Evolutionary conservation across 1,140 invertebrate species (phyloP).

Genomic region (Nymphalis io): DNA sequence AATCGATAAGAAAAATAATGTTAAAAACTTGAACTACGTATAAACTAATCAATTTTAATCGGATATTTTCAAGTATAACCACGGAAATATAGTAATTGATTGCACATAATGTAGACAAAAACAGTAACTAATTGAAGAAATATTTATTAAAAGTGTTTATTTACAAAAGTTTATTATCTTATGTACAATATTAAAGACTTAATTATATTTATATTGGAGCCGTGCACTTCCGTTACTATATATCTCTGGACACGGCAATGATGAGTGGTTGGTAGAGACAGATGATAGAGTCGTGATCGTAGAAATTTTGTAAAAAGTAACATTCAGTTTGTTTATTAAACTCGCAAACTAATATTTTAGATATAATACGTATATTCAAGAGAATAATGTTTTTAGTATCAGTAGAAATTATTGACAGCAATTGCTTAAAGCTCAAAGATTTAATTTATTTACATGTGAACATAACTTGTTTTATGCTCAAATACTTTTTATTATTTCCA

Average conservation of each 20-base stretch:
- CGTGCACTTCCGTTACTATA: not conserved
- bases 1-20: not conserved
- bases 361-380: constrained; percentile 9
- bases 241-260: not conserved
- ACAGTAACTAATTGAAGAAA: not conserved
- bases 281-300: not conserved
- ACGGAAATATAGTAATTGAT: constrained; percentile 4
- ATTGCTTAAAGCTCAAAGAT: constrained; percentile 29
- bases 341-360: constrained; percentile 4
- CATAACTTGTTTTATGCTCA: constrained; percentile 38
- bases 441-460: constrained; percentile 12
- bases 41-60: not conserved
- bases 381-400: constrained; percentile 2
- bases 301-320: not conserved
- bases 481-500: constrained; percentile 36
- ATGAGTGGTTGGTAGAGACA: constrained; percentile 7
- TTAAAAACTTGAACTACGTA: not conserved
- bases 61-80: not conserved
- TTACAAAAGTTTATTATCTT: not conserved
- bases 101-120: constrained; percentile 1
- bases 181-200: not conserved
- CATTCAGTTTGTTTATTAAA: not conserved
- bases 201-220: not conserved
- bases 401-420: constrained; percentile 1
- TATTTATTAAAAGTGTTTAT: constrained; percentile 1